Conservation (phyloP, 2,888 invertebrate genomes). For the Nipponacmea schrenckii region DNA sequence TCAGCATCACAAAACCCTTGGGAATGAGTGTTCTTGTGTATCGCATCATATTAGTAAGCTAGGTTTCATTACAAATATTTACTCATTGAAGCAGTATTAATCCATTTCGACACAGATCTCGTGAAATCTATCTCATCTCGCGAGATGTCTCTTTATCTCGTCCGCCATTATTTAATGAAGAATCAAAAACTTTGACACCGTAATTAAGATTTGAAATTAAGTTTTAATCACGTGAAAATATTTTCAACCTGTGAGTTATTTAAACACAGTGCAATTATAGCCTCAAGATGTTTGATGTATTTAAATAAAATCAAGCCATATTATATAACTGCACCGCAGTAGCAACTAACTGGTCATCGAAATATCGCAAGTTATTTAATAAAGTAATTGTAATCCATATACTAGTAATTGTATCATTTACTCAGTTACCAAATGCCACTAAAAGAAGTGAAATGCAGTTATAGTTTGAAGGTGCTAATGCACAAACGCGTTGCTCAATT, state of each 20-base stretch:
- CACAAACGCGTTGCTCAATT: no score
- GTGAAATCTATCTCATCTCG: slow-evolving; percentile 4
- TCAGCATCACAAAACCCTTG: not conserved
- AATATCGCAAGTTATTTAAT: no score
- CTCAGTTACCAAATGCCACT: no score
- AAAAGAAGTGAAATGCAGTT: no score
- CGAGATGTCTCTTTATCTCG: slow-evolving; percentile 4
- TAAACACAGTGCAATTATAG: no score
- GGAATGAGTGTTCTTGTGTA: not conserved
- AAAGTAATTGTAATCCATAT: no score
- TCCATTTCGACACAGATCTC: slow-evolving; percentile 7
- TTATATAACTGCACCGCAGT: no score
- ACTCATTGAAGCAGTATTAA: not conserved
- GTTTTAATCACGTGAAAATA: not conserved
- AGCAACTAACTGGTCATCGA: no score
- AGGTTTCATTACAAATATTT: not conserved
- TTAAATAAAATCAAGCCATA: no score
- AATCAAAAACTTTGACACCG: not conserved
- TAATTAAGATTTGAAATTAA: not conserved
- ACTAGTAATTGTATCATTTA: no score
- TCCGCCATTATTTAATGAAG: not conserved
- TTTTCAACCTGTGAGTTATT: not conserved
- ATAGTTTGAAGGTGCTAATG: no score
- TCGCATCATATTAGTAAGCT: not conserved
- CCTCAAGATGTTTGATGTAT: no score